Evolutionary conservation across 2,113 vertebrate species (phyloP).

Genomic region (Nibea coibor): DNA sequence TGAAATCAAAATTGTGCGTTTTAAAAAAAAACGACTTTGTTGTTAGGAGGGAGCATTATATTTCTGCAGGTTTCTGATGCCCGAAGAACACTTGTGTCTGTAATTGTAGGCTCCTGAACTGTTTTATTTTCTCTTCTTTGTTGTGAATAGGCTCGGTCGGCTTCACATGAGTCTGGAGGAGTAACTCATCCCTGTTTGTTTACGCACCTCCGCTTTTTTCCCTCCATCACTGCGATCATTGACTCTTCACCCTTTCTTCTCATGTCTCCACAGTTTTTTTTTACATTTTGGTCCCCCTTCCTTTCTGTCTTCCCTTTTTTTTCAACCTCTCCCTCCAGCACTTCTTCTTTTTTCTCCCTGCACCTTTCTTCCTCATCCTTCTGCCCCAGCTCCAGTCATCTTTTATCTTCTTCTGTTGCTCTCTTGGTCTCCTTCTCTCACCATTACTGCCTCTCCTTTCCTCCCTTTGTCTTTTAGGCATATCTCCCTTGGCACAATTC

Average conservation of each 20-base stretch:
- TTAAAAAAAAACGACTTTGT: conserved; percentile 31
- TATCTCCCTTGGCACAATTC: conserved; percentile 61
- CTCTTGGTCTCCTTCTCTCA: conserved; percentile 39
- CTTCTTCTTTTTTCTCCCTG: conserved; percentile 3
- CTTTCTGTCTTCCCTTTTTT: conserved; percentile 22
- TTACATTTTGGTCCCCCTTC: conserved; percentile 25
- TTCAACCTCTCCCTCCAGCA: conserved; percentile 6
- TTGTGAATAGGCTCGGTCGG: conserved; percentile 23
- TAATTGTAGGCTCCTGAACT: conserved; percentile 57
- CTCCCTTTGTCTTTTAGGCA: conserved; percentile 54
- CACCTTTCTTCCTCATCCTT: conserved; percentile 22
- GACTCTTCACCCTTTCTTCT: conserved; percentile 17
- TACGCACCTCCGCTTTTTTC: conserved; percentile 25
- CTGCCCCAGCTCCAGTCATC: conserved; percentile 30
- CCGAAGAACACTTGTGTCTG: conserved; percentile 37
- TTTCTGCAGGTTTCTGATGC: conserved; percentile 55
- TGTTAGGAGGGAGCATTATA: conserved; percentile 40
- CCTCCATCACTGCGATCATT: conserved; percentile 9
- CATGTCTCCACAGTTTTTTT: conserved; percentile 16
- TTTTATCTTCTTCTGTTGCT: conserved; percentile 31
- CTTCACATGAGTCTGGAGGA: conserved; percentile 36
- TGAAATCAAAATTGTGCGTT: background rate
- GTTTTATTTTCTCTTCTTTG: conserved; percentile 40
- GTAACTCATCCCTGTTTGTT: conserved; percentile 21
- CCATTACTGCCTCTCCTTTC: conserved; percentile 36